Percentiles rank a stretch among this genome's conserved stretches.
Conservation (phyloP, 2,797 vertebrate genomes). For the Neomorphus geoffroyi region DNA sequence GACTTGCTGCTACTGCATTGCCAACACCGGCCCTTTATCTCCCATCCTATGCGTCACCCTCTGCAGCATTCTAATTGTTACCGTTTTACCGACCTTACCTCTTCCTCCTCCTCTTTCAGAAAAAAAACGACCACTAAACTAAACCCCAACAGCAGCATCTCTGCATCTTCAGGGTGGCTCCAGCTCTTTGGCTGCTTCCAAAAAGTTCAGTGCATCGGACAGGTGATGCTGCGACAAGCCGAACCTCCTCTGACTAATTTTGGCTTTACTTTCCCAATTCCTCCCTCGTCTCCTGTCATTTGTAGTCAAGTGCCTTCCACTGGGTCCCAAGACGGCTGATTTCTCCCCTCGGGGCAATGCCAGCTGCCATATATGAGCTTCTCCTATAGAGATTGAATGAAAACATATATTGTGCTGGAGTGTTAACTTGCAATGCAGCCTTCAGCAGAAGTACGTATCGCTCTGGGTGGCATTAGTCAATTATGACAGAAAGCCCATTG, state of each 20-base stretch:
- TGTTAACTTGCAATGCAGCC: slow-evolving; percentile 61
- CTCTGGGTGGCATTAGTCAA: slow-evolving; percentile 69
- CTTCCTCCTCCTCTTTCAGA: background rate
- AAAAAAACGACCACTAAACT: background rate
- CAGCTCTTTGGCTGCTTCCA: background rate
- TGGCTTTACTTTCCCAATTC: slow-evolving; percentile 24
- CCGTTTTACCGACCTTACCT: background rate
- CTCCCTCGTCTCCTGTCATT: background rate
- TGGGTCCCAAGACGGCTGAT: slow-evolving; percentile 41
- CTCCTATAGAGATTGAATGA: slow-evolving; percentile 62
- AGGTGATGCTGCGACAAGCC: background rate
- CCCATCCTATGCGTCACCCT: background rate
- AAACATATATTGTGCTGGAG: slow-evolving; percentile 59
- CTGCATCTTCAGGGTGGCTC: background rate
- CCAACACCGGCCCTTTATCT: background rate
- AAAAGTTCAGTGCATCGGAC: background rate
- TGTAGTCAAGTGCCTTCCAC: slow-evolving; percentile 48
- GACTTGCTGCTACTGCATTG: slow-evolving; percentile 1
- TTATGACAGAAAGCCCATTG: slow-evolving; percentile 70
- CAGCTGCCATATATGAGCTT: slow-evolving; percentile 63
- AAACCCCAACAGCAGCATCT: background rate
- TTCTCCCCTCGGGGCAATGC: slow-evolving; percentile 34
- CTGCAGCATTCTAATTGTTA: slow-evolving; percentile 33
- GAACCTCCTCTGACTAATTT: slow-evolving; percentile 27
- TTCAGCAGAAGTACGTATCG: slow-evolving; percentile 69